Conservation (phyloP, 53 echinoderm and acorn worm species). For the Crossaster papposus region DNA sequence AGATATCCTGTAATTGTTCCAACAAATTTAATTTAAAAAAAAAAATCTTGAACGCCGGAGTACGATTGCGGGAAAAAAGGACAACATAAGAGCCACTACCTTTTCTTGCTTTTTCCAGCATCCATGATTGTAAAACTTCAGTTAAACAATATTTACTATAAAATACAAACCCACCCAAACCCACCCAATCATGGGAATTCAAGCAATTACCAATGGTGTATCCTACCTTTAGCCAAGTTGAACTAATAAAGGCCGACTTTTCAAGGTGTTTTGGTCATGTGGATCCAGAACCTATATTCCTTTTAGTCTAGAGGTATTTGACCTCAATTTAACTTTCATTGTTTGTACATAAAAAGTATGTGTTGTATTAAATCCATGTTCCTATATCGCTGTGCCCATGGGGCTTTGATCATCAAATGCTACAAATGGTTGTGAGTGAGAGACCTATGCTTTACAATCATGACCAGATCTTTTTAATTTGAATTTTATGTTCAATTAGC, state of each 20-base stretch:
- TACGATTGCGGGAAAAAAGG: too few relatives aligned
- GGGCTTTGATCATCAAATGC: not conserved
- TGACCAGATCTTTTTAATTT: not conserved
- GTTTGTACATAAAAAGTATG: not conserved
- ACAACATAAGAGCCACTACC: too few relatives aligned
- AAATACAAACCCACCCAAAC: too few relatives aligned
- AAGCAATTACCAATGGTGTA: too few relatives aligned
- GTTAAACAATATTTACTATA: too few relatives aligned
- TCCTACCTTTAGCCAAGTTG: not conserved
- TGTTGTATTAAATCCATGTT: not conserved
- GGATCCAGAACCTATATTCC: constrained; percentile 7
- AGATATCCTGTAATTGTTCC: too few relatives aligned
- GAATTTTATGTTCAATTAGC: not conserved
- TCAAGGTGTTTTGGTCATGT: not conserved
- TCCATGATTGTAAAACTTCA: too few relatives aligned
- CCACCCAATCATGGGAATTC: too few relatives aligned
- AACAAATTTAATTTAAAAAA: too few relatives aligned
- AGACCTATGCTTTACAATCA: not conserved
- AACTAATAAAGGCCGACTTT: not conserved
- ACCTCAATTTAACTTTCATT: constrained; percentile 15
- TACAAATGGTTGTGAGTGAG: not conserved
- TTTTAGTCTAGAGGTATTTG: not conserved
- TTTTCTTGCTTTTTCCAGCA: too few relatives aligned
- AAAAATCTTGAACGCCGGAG: too few relatives aligned
- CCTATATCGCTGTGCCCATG: not conserved